phyloP scores from a whole-genome alignment of 2,888 invertebrate species.

The Sphinx pinastri region DNA sequence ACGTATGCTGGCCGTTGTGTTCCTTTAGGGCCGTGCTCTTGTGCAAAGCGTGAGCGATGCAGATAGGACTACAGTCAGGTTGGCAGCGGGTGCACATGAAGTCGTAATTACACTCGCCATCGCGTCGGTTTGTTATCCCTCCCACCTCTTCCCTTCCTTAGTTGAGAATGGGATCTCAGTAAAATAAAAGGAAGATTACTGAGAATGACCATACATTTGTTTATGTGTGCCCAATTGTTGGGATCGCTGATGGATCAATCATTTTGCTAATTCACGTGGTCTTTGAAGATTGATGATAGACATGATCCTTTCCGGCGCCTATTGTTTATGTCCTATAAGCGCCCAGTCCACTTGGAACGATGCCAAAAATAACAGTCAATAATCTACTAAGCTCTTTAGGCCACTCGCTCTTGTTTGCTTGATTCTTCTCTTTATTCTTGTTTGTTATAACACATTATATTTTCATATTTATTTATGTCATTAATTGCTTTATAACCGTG shows the following conservation, averaged over 20 bases:
- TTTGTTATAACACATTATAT: slow-evolving; percentile 29
- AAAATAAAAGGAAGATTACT: too few relatives aligned
- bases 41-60: too few relatives aligned
- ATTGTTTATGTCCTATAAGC: slow-evolving; percentile 29
- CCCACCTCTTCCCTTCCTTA: too few relatives aligned
- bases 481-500: slow-evolving; percentile 38
- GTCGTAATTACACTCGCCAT: too few relatives aligned
- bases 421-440: slow-evolving; percentile 22
- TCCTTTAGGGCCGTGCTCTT: too few relatives aligned
- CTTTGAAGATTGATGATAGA: slow-evolving; percentile 27
- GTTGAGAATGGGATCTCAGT: too few relatives aligned
- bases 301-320: slow-evolving; percentile 26
- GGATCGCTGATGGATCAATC: not conserved
- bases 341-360: slow-evolving; percentile 36
- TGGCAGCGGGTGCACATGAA: too few relatives aligned
- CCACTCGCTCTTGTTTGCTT: slow-evolving; percentile 25
- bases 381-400: slow-evolving; percentile 26
- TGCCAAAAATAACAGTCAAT: slow-evolving; percentile 42
- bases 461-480: slow-evolving; percentile 41
- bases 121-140: too few relatives aligned
- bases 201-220: not conserved
- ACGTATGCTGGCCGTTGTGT: too few relatives aligned
- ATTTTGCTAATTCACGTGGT: slow-evolving; percentile 6
- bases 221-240: not conserved
- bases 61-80: too few relatives aligned